A percentile compares a stretch with the other conserved stretches of the same genome.
Evolutionary conservation across 2,888 invertebrate species (phyloP).

Genomic region (Cryptus viduatorius): DNA sequence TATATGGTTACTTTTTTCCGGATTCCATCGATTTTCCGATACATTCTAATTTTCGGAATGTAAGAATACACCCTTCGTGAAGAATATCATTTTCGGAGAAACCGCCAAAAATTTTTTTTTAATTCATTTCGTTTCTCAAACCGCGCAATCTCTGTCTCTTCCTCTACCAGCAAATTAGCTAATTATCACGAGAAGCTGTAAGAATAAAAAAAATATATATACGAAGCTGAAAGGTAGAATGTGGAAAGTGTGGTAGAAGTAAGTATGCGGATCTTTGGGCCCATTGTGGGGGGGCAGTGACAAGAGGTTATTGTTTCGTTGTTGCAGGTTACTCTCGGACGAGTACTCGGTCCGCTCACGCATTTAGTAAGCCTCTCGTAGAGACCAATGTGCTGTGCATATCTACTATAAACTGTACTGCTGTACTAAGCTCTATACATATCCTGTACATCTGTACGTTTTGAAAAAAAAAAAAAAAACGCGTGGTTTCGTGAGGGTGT

Average conservation of each 20-base stretch:
- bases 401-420: constrained; percentile 70
- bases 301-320: constrained; percentile 83
- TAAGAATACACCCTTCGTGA: too few relatives aligned
- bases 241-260: constrained; percentile 1
- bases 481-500: constrained; percentile 51
- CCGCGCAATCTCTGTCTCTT: too few relatives aligned
- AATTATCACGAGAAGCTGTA: neutral
- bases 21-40: too few relatives aligned
- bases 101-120: too few relatives aligned
- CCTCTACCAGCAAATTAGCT: neutral
- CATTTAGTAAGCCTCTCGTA: constrained; percentile 84
- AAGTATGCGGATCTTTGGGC: constrained; percentile 71
- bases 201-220: neutral
- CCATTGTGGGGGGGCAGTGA: constrained; percentile 79
- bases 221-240: neutral
- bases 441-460: constrained; percentile 56
- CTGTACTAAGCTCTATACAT: constrained; percentile 34
- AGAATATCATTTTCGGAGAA: too few relatives aligned
- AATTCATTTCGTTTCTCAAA: too few relatives aligned
- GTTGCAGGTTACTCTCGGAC: constrained; percentile 85
- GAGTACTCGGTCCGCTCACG: constrained; percentile 85
- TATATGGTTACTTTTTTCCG: too few relatives aligned
- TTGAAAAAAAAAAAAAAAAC: constrained; percentile 30
- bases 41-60: too few relatives aligned
- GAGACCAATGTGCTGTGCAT: constrained; percentile 82